Conservation (phyloP, 64 coral and sea anemone genomes). For the Stylophora pistillata region DNA sequence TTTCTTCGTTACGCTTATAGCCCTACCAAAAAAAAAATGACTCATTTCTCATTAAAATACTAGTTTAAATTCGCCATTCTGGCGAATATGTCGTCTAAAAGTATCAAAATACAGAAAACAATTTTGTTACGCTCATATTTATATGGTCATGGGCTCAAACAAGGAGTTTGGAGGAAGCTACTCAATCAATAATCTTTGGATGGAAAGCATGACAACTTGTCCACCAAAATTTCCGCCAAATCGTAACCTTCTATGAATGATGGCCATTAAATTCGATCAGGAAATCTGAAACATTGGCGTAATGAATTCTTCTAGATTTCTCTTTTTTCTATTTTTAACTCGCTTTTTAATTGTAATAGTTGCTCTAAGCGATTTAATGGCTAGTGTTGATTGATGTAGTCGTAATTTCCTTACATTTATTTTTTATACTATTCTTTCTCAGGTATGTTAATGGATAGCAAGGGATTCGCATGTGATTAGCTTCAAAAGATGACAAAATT, state of each 20-base stretch:
- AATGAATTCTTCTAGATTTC: background rate
- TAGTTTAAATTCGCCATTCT: background rate
- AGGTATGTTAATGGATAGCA: conserved; percentile 26
- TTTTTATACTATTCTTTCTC: background rate
- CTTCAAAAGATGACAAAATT: conserved; percentile 31
- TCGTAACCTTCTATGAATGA: background rate
- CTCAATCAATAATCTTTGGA: background rate
- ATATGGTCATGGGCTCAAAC: background rate
- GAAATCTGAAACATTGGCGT: background rate
- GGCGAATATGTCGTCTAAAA: background rate
- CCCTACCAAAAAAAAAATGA: background rate
- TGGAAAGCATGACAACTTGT: background rate
- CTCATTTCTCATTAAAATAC: background rate
- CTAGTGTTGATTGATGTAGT: conserved; percentile 3
- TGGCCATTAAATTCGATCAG: background rate
- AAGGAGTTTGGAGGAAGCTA: background rate
- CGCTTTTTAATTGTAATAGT: conserved; percentile 16
- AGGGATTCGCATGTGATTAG: conserved; percentile 19
- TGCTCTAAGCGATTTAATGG: background rate
- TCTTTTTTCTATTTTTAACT: background rate
- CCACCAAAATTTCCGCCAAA: background rate
- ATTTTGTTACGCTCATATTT: background rate
- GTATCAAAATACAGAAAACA: background rate
- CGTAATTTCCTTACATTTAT: background rate
- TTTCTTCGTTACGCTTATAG: background rate